phyloP scores from a whole-genome alignment of 1,140 invertebrate genomes.

The Linepithema humile region DNA sequence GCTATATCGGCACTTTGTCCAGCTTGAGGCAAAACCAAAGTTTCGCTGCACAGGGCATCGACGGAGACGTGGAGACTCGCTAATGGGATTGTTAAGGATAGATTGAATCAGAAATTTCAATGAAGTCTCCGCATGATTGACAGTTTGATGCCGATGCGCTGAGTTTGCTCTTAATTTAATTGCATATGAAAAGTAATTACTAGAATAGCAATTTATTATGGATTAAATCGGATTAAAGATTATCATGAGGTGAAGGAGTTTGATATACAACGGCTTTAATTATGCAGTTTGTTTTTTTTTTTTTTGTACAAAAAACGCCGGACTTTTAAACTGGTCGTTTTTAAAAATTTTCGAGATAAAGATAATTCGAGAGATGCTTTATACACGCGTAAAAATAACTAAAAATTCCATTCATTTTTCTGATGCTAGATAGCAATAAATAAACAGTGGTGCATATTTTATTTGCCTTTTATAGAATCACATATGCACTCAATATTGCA shows the following conservation, averaged over 20 bases:
- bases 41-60: constrained; percentile 20
- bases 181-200: neutral
- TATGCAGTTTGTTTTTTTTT: neutral
- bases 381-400: neutral
- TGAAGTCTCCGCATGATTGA: constrained; percentile 26
- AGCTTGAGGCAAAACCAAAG: constrained; percentile 36
- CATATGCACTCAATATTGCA: neutral
- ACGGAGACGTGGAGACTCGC: constrained; percentile 14
- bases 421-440: neutral
- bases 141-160: constrained; percentile 19
- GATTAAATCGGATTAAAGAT: neutral
- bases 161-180: neutral
- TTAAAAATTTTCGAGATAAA: neutral
- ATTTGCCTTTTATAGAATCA: neutral
- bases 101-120: constrained; percentile 44
- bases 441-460: neutral
- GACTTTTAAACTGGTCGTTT: too few relatives aligned
- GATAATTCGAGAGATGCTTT: neutral
- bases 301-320: neutral
- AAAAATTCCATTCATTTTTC: neutral
- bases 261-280: neutral
- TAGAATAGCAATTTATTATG: neutral
- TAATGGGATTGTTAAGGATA: constrained; percentile 59
- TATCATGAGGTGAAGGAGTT: neutral
- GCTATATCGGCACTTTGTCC: constrained; percentile 57